These are phyloP conservation scores for Montipora efflorescens DNA, from an alignment of 64 coral and sea anemone genomes.

Conservation along the genomic window DNA sequence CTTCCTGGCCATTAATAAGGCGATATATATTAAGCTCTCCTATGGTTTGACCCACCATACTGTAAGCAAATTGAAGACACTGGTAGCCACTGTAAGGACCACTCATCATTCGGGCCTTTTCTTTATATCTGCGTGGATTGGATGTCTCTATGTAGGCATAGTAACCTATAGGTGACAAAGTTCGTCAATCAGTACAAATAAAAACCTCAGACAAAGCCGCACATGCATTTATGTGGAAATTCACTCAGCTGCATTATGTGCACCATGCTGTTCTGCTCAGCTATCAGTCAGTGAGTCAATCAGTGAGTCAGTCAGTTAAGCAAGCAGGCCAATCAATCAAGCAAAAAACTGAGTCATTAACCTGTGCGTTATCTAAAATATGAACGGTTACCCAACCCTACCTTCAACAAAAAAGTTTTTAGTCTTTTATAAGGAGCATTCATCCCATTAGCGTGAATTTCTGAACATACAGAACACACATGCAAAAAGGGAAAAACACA, in stretches of 20 bases:
- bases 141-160: slow-evolving; percentile 79
- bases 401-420: too few relatives aligned
- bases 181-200: not conserved
- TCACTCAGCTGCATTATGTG: too few relatives aligned
- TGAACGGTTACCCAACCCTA: too few relatives aligned
- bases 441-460: too few relatives aligned
- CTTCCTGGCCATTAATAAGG: not conserved
- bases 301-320: too few relatives aligned
- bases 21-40: not conserved
- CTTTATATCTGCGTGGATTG: slow-evolving; percentile 41
- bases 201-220: not conserved
- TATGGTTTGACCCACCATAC: not conserved
- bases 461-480: too few relatives aligned
- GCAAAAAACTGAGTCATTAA: too few relatives aligned
- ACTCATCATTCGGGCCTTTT: slow-evolving; percentile 48
- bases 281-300: too few relatives aligned
- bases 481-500: not conserved
- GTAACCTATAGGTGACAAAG: slow-evolving; percentile 27
- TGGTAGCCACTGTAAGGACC: slow-evolving; percentile 54
- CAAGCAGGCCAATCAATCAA: too few relatives aligned
- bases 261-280: too few relatives aligned
- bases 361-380: too few relatives aligned
- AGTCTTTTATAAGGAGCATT: too few relatives aligned
- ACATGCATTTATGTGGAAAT: not conserved
- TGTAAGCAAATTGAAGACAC: slow-evolving; percentile 64